These are phyloP conservation scores for Gobiocypris rarus DNA, from an alignment of 2,113 vertebrate species.

Conservation along the genomic window DNA sequence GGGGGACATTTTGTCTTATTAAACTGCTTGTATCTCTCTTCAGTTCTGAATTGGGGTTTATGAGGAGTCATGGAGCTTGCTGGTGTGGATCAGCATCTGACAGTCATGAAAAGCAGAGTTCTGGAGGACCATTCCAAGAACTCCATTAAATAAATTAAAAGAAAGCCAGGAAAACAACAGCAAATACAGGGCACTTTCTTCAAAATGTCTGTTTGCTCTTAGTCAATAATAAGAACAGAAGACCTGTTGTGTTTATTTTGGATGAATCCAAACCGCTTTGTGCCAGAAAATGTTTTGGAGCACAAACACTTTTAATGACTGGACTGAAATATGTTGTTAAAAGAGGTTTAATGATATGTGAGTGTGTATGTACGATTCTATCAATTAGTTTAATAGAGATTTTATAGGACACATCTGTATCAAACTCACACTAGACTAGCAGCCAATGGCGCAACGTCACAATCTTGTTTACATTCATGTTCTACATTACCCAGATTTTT, in stretches of 20 bases:
- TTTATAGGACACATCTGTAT: background rate
- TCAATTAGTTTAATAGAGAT: background rate
- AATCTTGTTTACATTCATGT: background rate
- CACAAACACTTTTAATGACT: background rate
- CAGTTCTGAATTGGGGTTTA: background rate
- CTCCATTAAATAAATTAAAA: background rate
- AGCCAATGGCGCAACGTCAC: background rate
- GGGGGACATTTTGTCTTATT: background rate
- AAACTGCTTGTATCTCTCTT: background rate
- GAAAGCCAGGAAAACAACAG: background rate
- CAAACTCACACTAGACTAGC: background rate
- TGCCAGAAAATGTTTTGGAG: background rate
- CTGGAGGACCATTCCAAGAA: background rate
- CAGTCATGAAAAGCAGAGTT: background rate
- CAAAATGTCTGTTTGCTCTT: background rate
- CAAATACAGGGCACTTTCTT: background rate
- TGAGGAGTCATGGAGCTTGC: constrained; percentile 7
- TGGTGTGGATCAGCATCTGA: constrained; percentile 16
- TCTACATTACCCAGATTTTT: background rate
- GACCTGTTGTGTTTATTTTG: background rate
- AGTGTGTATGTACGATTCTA: background rate
- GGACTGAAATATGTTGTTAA: background rate
- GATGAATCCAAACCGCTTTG: background rate
- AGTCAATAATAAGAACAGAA: background rate
- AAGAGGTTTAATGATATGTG: background rate